Base-by-base conservation (phyloP, 2,113 vertebrate genomes). In the Chauna torquata region DNA sequence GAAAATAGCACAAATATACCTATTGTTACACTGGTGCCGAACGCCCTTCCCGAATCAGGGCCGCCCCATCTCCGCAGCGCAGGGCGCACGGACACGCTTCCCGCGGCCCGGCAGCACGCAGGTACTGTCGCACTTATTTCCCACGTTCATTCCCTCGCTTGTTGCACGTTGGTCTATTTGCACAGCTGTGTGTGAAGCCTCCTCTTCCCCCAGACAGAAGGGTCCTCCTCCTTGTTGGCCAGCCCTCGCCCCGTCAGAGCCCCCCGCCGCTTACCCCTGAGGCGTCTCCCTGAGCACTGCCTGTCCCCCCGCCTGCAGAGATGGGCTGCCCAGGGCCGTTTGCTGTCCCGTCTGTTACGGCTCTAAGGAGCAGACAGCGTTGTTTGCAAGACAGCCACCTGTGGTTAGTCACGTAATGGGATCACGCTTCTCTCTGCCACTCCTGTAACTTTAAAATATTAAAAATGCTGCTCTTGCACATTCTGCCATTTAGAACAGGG, bases 11-110 rank as follows among this genome's bases (percentile, higher is more conserved):
- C 44, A 57, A 28, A 24, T 2, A 3, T 2, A n/a, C 20, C 47
- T 30, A 30, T 8, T 30, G 34, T 5, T 42, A 23, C 9, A 5
- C 0, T 16, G 66, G 11, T 47, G 34, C 0, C 0, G 5, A 38
- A 16, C 2, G 11, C 20, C 38, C 50, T 59, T 22, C 62, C 55
- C 59, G 59, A 59, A 47, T 2, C 23, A 52, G 34, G 57, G 4
- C 2, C 6, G 52, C 27, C 14, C 2, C 0, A 38, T 3, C 50
- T 17, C 77, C 3, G 5, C 52, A 58, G 58, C 50, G 10, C 7
- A 25, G 30, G 62, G 15, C 38, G 22, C 7, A 16, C 1, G 36
- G 57, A 34, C 44, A 44, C 23, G 12, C 66, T 36, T 27, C 38
- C 27, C 77, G 1, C 0, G 1, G 4, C 55, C 87, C 25, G 50